Evolutionary conservation across 2,113 vertebrate genomes (phyloP).

Genomic region (Genyomyrus donnyi): DNA sequence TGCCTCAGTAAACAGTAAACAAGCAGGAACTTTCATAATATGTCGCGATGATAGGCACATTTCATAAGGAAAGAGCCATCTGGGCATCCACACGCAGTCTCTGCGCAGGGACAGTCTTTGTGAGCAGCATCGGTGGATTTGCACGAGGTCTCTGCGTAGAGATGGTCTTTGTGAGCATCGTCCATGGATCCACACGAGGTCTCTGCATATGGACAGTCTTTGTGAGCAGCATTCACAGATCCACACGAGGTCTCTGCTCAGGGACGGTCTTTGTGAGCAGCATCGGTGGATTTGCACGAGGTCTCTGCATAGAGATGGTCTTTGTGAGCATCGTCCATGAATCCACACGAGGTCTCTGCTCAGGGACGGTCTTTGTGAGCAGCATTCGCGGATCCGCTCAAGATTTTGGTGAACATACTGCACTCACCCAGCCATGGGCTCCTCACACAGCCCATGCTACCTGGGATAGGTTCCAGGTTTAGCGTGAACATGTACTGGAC

Average conservation of each 20-base stretch:
- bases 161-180: not conserved
- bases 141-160: not conserved
- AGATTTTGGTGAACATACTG: not conserved
- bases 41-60: not conserved
- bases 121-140: not conserved
- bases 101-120: not conserved
- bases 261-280: not conserved
- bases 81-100: not conserved
- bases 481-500: not conserved
- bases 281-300: not conserved
- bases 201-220: not conserved
- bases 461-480: not conserved
- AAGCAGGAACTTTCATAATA: not conserved
- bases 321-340: not conserved
- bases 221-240: not conserved
- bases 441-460: not conserved
- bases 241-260: too few species aligned
- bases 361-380: not conserved
- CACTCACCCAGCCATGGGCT: not conserved
- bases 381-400: not conserved
- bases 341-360: too few species aligned
- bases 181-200: rapidly evolving
- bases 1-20: not conserved
- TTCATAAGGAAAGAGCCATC: not conserved
- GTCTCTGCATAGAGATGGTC: not conserved